These are phyloP conservation scores for Leptocoma aspasia DNA, from an alignment of 2,113 vertebrate genomes.

Conservation along the genomic window DNA sequence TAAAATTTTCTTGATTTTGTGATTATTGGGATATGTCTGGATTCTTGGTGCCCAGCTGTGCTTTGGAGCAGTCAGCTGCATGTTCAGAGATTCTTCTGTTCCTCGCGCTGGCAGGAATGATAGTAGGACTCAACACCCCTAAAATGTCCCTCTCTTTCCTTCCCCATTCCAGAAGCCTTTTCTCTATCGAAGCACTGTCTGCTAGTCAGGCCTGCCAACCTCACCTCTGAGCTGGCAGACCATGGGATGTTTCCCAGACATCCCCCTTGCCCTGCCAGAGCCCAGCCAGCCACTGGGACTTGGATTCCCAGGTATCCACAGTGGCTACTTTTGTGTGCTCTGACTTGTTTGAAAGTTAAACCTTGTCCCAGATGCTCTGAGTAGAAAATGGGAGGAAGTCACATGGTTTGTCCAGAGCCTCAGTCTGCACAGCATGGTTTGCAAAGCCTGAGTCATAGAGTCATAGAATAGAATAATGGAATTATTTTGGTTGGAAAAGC, in stretches of 20 bases:
- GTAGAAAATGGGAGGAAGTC: neutral
- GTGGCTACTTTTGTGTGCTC: neutral
- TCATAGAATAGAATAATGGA: neutral
- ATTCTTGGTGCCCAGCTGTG: neutral
- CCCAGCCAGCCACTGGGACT: neutral
- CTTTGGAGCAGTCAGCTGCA: neutral
- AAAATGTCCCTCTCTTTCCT: neutral
- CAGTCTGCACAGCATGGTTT: neutral
- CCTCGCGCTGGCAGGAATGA: neutral
- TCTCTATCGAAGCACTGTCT: neutral
- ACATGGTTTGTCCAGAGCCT: neutral
- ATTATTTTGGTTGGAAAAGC: neutral
- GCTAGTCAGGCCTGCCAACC: neutral
- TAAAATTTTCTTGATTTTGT: neutral
- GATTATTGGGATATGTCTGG: rapidly evolving
- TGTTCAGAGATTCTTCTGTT: neutral
- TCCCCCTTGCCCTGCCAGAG: neutral
- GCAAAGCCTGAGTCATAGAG: neutral
- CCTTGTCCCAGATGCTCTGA: neutral
- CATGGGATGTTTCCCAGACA: neutral
- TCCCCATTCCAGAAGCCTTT: neutral
- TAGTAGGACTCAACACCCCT: neutral
- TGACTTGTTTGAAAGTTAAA: neutral
- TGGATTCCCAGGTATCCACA: neutral
- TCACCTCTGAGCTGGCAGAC: neutral